Evolutionary conservation across 2,113 vertebrate genomes (phyloP), one percentile per base, ranked within the genome.

Genomic region (Peromyscus maniculatus): DNA sequence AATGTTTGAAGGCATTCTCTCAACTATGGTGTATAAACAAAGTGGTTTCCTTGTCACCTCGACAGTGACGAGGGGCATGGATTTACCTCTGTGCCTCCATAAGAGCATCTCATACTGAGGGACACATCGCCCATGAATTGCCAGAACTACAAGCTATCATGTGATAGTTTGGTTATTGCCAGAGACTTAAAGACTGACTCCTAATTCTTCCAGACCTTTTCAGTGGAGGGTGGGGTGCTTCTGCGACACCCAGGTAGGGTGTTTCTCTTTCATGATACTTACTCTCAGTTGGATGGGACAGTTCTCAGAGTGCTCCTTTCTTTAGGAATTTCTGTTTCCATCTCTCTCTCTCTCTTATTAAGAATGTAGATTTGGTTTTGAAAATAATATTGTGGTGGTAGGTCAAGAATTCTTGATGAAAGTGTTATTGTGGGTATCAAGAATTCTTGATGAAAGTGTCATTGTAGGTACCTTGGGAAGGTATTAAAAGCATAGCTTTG

Each of bases 211-310:
- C 19, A 36, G 31, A 15, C 5, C 46, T 74, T 78, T 59, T n/a
- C 24, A 49, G 71, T 33, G 12, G 13, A 28, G 19, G 1, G 46
- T 13, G 17, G 26, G 43, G 33, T 19, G 0, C 24, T 24, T 12
- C 66, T 12, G 22, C 24, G 52, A 86, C 9, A 46, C 3, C 55
- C 22, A 28, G 17, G 9, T 2, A 2, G 46, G 12, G 1, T 0
- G 0, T 10, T 82, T 83, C 31, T 69, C 17, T 46, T 91, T 64
- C 3, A 10, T 46, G 28, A 82, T 12, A 2, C 4, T 3, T 21
- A 5, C 7, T 4, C 10, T 15, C 21, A 39, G 1, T 64, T 3
- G 17, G 21, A 26, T 21, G 39, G 31, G n/a, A 33, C 12, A 12
- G 16, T 72, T 90, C 39, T 55, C 55, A 59, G 21, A 46, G 36